phyloP scores from a whole-genome alignment of 2,113 vertebrate species.

The Ciconia boyciana region DNA sequence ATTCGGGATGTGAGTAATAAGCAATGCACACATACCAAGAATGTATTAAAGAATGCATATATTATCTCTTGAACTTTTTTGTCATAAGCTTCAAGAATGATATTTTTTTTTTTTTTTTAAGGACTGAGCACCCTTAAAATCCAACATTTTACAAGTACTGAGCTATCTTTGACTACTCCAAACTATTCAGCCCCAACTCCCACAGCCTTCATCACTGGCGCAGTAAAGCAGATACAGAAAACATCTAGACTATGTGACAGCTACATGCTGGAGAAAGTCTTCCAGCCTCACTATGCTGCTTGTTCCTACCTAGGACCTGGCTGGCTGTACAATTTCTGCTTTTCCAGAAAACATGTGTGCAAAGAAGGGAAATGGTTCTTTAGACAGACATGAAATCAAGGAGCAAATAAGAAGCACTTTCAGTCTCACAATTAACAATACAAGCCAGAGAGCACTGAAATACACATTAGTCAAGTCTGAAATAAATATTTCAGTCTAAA shows the following conservation, averaged over 20 bases:
- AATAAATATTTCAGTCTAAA: not conserved
- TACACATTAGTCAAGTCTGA: not conserved
- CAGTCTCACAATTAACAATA: not conserved
- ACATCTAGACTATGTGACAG: not conserved
- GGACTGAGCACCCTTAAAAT: not conserved
- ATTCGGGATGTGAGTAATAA: not conserved
- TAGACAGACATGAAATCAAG: not conserved
- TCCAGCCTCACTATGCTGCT: not conserved
- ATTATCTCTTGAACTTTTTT: not conserved
- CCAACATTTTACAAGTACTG: not conserved
- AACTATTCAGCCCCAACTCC: not conserved
- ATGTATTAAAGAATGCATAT: not conserved
- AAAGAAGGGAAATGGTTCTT: not conserved
- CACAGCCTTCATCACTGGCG: not conserved
- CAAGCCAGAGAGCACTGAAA: not conserved
- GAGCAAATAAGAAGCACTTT: not conserved
- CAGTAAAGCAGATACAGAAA: not conserved
- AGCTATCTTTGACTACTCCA: not conserved
- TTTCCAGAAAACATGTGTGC: not conserved
- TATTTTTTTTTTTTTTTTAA: not conserved
- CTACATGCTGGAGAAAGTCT: not conserved
- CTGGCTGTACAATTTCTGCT: not conserved
- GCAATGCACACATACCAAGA: fast-evolving
- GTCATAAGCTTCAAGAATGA: not conserved
- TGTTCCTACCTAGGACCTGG: not conserved